Evolutionary conservation across 2,797 vertebrate species (phyloP), one percentile per base, ranked within the genome.

Genomic region (Hippopotamyrus pictus): DNA sequence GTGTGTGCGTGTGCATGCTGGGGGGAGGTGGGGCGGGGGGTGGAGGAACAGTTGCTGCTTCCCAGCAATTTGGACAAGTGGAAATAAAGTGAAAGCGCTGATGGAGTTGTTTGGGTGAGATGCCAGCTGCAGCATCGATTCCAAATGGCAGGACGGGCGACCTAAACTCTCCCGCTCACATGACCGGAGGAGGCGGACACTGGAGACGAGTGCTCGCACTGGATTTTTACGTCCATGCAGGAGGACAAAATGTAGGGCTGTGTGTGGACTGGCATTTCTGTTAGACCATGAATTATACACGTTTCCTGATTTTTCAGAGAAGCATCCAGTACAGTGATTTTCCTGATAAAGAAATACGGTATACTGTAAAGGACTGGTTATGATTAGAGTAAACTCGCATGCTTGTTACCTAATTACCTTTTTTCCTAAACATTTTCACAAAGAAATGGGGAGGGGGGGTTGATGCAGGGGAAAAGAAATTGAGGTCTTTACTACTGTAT

Each of bases 61-160:
- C 62, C 79, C 53, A 79, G 29, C 92, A 94, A 93, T 92, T 91
- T 87, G 92, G 94, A 94, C 92, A 93, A 93, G 93, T 92, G 91
- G 91, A 94, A 93, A 94, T 94, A 93, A 92, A 94, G 90, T 91
- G 91, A 90, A 88, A 91, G 88, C 92, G 90, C 92, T 93, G 91
- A 92, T 91, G 91, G 90, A 93, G 92, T 91, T 92, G 92, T 93
- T 93, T 91, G 93, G 91, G 91, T 90, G 91, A 92, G 93, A 93
- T 94, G 92, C 93, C 88, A 91, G 92, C 91, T 90, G 93, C 92
- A 92, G 91, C 93, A 93, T 93, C 92, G 93, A 94, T 93, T 93
- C 92, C 94, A 93, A 94, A 94, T 91, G 93, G 92, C 92, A 91
- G 91, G 90, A 94, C 88, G 89, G 86, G 90, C 53, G 2, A 92